Evolutionary conservation across 2,888 invertebrate genomes (phyloP), one percentile per base, ranked within the genome.

Genomic region (Timema cristinae): DNA sequence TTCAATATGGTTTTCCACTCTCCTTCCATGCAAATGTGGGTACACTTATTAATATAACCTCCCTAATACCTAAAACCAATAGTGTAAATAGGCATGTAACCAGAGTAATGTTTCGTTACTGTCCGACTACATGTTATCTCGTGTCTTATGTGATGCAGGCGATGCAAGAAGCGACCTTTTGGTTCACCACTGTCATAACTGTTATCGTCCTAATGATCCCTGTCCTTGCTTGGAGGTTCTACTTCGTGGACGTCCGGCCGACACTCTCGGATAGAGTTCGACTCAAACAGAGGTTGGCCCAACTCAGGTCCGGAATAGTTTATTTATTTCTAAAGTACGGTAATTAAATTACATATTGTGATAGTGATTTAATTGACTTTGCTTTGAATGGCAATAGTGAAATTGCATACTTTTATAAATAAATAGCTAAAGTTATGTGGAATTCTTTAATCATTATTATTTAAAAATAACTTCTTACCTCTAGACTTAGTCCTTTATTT

Each of bases 171-270:
- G 90, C 93, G 75, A 93, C 92, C 61, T 75, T 75, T 67, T 86
- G 86, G 86, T 82, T 86, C 74, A 83, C 84, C 7, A 91, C 96
- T 16, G 79, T 86, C 49, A 79, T 88, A 51, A 85, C 86, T 50
- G 82, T 85, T 84, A 91, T 91, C 79, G 90, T 97, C 79, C 89
- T 97, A 76, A 91, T 97, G 83, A 90, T 97, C 82, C 97, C 97
- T 71, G 93, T 97, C 78, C 87, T 97, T 77, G 95, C 95, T 76
- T 95, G 94, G 90, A 89, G 98, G 79, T 96, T 98, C 86, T 98
- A 97, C 85, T 92, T 93, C 82, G 89, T 94, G 77, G 93, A 95
- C 84, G 91, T 95, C 73, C 88, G 91, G 80, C 98, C 98, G 47
- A 95, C 95, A 72, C 86, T 99, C 76, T 92, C 95, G 7, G 98